Evolutionary conservation across 2,113 vertebrate genomes (phyloP).

Genomic region (Trachemys scripta): DNA sequence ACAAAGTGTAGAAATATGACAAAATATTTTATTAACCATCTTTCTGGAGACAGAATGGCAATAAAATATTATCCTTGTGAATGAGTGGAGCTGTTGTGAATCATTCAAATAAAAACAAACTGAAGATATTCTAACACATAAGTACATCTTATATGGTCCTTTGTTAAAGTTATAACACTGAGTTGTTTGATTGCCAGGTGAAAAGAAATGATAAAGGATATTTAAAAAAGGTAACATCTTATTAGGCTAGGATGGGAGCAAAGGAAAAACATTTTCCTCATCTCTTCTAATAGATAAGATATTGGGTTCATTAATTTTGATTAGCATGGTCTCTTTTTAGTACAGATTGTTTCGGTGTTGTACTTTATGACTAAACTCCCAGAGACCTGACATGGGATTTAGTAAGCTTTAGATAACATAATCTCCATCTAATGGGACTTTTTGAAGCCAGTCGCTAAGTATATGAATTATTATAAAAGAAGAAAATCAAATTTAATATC

Average conservation of each 20-base stretch:
- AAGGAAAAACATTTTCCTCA: conserved; percentile 10
- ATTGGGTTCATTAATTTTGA: conserved; percentile 50
- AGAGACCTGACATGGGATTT: conserved; percentile 74
- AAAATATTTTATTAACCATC: conserved; percentile 61
- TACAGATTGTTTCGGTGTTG: conserved; percentile 38
- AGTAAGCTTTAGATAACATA: conserved; percentile 79
- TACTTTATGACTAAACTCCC: conserved; percentile 69
- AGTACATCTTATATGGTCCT: conserved; percentile 31
- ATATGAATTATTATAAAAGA: conserved; percentile 76
- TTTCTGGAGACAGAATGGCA: conserved; percentile 57
- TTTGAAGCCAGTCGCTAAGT: conserved; percentile 74
- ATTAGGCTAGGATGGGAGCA: conserved; percentile 11
- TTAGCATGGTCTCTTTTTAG: conserved; percentile 58
- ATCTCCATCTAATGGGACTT: conserved; percentile 80
- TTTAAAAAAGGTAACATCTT: conserved; percentile 61
- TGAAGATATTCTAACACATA: conserved; percentile 53
- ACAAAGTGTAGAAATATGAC: conserved; percentile 52
- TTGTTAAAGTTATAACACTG: conserved; percentile 52
- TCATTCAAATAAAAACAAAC: conserved; percentile 59
- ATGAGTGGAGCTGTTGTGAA: conserved; percentile 58
- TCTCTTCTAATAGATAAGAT: conserved; percentile 52
- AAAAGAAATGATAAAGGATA: conserved; percentile 50
- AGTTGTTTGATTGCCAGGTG: conserved; percentile 57
- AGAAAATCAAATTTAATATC: conserved; percentile 79
- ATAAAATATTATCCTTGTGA: conserved; percentile 58